These are phyloP conservation scores for Sparidentex hasta DNA, from an alignment of 2,797 vertebrate species.

Conservation along the genomic window DNA sequence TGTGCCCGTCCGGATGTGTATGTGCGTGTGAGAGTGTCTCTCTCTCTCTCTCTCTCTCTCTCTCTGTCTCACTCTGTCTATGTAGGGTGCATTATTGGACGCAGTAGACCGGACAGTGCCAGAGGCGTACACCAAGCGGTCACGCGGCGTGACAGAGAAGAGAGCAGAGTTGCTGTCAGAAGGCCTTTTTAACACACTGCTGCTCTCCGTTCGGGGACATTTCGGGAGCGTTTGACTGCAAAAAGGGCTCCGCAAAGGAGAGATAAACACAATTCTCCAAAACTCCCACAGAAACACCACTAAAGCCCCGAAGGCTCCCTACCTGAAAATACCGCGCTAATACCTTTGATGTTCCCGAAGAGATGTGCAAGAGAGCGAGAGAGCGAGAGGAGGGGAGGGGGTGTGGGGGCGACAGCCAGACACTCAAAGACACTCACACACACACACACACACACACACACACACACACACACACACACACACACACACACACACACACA, in stretches of 20 bases:
- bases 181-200: conserved; percentile 81
- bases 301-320: conserved; percentile 66
- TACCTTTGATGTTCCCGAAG: conserved; percentile 76
- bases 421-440: not conserved
- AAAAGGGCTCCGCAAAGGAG: conserved; percentile 49
- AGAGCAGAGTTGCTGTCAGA: conserved; percentile 80
- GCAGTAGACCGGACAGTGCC: conserved; percentile 80
- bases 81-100: conserved; percentile 73
- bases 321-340: conserved; percentile 73
- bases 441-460: not conserved
- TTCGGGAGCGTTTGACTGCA: conserved; percentile 69
- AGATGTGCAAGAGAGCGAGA: conserved; percentile 61
- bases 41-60: not conserved
- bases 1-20: conserved; percentile 29
- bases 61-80: conserved; percentile 56
- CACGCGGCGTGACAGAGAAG: conserved; percentile 77
- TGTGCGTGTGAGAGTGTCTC: conserved; percentile 2
- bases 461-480: not conserved
- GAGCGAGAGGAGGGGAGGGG: not conserved
- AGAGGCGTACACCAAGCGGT: conserved; percentile 77
- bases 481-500: not conserved
- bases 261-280: conserved; percentile 74
- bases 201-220: conserved; percentile 75
- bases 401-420: conserved; percentile 1
- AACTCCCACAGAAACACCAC: conserved; percentile 68